Evolutionary conservation across 2,888 invertebrate genomes (phyloP), one percentile per base, ranked within the genome.

Genomic region (Tipula unca): DNA sequence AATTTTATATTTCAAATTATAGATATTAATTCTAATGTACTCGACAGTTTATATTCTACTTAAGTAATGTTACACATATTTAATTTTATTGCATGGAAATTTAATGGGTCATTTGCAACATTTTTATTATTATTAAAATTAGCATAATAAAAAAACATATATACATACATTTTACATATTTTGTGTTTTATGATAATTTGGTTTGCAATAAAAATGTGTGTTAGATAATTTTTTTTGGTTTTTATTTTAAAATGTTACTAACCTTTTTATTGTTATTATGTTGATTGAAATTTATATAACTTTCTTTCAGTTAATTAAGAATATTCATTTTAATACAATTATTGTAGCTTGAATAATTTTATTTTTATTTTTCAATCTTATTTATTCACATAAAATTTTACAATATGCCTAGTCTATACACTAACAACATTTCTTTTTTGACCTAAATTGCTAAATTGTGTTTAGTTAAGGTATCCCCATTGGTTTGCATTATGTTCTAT

Each of bases 31-130:
- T 69, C 69, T 20, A 69, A 69, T 69, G 69, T 69, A 69, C 69
- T 69, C 2, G 10, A 69, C 69, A 69, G 69, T 69, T 69, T 69
- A 69, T 69, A 69, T 69, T 69, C 69, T 69, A 69, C 69, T 69
- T 69, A 69, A 69, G 69, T 25, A 69, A 69, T 69, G 69, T 69
- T 69, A 69, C 69, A 69, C 69, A 69, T 69, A 69, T 69, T 69
- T 69, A 69, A 69, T 69, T 69, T 69, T 69, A 69, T 69, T 69
- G 69, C 69, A 69, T 69, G 69, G 69, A 20, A 69, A 69, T 69
- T 69, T 69, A 69, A 69, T 69, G 69, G 69, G 69, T 69, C 69
- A 69, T 69, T 69, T 69, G 69, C 69, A 69, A 69, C 69, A 69
- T 69, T 69, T 69, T 69, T 69, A 69, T 69, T 20, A 20, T 69